These are phyloP conservation scores for Salminus brasiliensis DNA, from an alignment of 2,113 vertebrate species.

Conservation along the genomic window DNA sequence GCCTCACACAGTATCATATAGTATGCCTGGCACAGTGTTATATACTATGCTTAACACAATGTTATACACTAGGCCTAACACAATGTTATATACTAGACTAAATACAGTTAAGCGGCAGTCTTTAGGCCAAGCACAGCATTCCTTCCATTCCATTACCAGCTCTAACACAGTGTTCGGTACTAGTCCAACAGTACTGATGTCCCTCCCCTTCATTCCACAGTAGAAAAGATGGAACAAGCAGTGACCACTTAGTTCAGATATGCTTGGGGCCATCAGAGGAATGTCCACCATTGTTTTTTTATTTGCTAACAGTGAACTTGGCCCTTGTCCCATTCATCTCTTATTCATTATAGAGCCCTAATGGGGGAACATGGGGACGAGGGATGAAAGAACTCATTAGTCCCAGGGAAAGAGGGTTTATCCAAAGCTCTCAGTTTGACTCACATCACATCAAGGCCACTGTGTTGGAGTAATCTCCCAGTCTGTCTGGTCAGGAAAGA, in stretches of 20 bases:
- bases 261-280: constrained; percentile 1
- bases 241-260: background rate
- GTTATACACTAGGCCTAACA: too few relatives aligned
- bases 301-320: constrained; percentile 48
- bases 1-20: too few relatives aligned
- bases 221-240: background rate
- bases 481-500: background rate
- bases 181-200: too few relatives aligned
- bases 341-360: constrained; percentile 55
- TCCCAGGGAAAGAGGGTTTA: constrained; percentile 25
- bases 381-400: constrained; percentile 62
- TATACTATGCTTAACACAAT: too few relatives aligned
- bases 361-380: constrained; percentile 9
- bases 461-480: background rate
- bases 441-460: background rate
- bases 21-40: too few relatives aligned
- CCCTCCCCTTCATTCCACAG: background rate
- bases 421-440: constrained; percentile 35
- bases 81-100: too few relatives aligned
- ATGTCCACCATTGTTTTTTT: constrained; percentile 48
- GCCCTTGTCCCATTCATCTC: constrained; percentile 58
- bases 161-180: too few relatives aligned
- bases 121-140: too few relatives aligned
- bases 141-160: too few relatives aligned
- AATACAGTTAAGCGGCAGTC: too few relatives aligned